Conservation (phyloP, 2,113 vertebrate species). For the Campylomormyrus numenius region DNA sequence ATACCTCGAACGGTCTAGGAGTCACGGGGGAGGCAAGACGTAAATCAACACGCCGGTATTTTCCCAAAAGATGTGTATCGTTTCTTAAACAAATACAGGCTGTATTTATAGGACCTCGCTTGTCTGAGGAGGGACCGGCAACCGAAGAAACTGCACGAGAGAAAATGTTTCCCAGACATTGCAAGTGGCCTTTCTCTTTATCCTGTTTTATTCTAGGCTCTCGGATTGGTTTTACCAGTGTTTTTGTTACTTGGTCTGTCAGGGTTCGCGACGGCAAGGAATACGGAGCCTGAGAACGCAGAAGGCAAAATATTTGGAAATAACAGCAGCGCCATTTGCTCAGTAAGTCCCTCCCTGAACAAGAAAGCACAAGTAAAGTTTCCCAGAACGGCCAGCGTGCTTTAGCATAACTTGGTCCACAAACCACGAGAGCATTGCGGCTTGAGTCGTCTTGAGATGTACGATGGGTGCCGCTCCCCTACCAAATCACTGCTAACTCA, state of each 20-base stretch:
- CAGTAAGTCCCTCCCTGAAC: background rate
- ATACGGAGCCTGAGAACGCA: constrained; percentile 7
- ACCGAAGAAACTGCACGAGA: background rate
- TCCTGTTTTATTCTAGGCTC: background rate
- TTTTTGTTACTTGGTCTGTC: background rate
- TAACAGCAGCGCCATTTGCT: background rate
- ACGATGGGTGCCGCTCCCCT: background rate
- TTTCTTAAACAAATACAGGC: constrained; percentile 20
- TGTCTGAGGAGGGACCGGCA: constrained; percentile 10
- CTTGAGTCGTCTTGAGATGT: background rate
- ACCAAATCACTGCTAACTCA: background rate
- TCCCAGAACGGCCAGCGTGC: background rate
- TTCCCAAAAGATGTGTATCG: constrained; percentile 27
- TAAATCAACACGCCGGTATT: constrained; percentile 22
- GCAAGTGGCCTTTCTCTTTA: background rate
- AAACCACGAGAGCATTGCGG: background rate
- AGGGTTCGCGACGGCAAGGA: background rate
- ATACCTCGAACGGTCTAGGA: background rate
- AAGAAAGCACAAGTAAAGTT: background rate
- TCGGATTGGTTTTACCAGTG: background rate
- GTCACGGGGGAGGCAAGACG: constrained; percentile 9
- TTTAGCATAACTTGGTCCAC: background rate
- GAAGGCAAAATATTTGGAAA: constrained; percentile 14
- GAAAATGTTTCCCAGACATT: constrained; percentile 15
- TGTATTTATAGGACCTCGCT: constrained; percentile 19